These are phyloP conservation scores for Alentia gelatinosa DNA, from an alignment of 2,888 invertebrate species.

Conservation along the genomic window DNA sequence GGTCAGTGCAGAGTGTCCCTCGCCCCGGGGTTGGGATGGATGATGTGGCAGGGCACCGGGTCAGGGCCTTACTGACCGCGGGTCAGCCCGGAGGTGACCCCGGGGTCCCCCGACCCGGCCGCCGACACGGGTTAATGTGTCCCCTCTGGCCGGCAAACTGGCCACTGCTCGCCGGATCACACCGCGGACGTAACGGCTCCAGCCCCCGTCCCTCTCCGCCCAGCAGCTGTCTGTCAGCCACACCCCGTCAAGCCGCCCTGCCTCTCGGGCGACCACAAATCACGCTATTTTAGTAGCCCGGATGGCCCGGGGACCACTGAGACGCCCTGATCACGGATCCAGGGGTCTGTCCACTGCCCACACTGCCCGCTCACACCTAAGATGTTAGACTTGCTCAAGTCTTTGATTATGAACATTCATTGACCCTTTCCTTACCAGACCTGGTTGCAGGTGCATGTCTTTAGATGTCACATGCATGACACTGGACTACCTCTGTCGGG, in stretches of 20 bases:
- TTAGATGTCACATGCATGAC: too few species aligned
- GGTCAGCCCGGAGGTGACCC: background rate
- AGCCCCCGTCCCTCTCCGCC: background rate
- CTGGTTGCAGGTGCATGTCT: too few species aligned
- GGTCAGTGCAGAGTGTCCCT: background rate
- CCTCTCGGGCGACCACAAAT: background rate
- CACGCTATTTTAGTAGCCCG: background rate
- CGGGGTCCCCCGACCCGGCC: background rate
- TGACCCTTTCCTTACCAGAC: too few species aligned
- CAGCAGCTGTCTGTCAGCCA: background rate
- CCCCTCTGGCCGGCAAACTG: constrained; percentile 3
- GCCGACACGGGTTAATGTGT: background rate
- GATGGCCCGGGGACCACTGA: background rate
- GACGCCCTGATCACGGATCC: background rate
- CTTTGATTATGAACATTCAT: too few species aligned
- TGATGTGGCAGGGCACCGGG: constrained; percentile 30
- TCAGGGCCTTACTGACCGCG: constrained; percentile 41
- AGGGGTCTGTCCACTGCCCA: background rate
- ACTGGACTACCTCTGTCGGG: too few species aligned
- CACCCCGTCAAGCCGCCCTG: background rate
- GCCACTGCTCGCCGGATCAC: constrained; percentile 2
- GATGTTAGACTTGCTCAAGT: too few species aligned
- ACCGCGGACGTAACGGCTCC: background rate
- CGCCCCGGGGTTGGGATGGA: constrained; percentile 14
- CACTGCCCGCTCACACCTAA: background rate